Conservation (phyloP, 2,888 invertebrate species). For the Platerodrilus igneus region DNA sequence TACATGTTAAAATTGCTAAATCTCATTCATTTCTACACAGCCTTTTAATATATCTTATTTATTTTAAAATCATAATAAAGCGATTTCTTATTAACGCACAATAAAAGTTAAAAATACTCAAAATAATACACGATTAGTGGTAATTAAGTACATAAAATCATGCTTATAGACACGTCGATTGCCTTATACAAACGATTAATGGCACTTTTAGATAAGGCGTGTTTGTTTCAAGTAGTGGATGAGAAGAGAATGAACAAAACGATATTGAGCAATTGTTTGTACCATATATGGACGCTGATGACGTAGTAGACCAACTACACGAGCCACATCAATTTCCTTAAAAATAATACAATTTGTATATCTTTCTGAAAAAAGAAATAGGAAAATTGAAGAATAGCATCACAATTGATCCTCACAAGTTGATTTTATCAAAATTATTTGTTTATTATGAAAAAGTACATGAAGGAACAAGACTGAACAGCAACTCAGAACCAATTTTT, state of each 20-base stretch:
- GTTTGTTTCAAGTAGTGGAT: slow-evolving; percentile 84
- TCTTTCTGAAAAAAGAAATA: no score
- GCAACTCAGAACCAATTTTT: no score
- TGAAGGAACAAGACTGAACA: no score
- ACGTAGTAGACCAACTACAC: slow-evolving; percentile 73
- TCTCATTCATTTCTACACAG: slow-evolving; percentile 17
- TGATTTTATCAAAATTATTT: no score
- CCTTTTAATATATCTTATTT: slow-evolving; percentile 18
- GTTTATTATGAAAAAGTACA: no score
- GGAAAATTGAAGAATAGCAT: no score
- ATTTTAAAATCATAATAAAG: slow-evolving; percentile 13
- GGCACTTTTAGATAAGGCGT: slow-evolving; percentile 64
- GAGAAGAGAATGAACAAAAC: slow-evolving; percentile 80
- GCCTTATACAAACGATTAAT: slow-evolving; percentile 8
- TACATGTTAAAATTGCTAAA: slow-evolving; percentile 12
- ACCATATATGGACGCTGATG: slow-evolving; percentile 86
- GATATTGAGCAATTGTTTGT: slow-evolving; percentile 84
- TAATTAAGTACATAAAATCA: slow-evolving; percentile 14
- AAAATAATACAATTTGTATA: no score
- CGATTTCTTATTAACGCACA: no score
- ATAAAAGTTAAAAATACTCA: slow-evolving; percentile 6
- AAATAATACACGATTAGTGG: slow-evolving; percentile 10
- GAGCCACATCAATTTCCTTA: slow-evolving; percentile 81
- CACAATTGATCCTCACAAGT: no score
- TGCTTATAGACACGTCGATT: background rate